phyloP scores from a whole-genome alignment of 2,888 invertebrate genomes.

The Drosophila cognata region DNA sequence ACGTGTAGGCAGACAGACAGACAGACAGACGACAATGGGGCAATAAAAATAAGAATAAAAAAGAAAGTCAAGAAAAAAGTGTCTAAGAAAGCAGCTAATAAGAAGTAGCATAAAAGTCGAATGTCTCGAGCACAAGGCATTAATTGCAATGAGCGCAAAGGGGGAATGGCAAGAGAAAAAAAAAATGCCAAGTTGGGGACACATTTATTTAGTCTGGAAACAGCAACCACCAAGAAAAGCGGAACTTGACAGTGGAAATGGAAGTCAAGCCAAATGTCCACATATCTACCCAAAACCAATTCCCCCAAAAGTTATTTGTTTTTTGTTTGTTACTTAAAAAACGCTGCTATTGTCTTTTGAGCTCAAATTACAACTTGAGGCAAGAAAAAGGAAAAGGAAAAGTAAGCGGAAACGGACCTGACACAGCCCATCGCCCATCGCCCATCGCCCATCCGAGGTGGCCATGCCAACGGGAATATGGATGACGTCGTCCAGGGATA shows the following conservation, averaged over 20 bases:
- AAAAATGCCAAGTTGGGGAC: slow-evolving; percentile 27
- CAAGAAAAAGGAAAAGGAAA: slow-evolving; percentile 46
- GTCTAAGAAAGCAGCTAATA: slow-evolving; percentile 58
- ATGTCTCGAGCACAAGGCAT: slow-evolving; percentile 67
- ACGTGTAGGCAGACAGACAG: slow-evolving; percentile 38
- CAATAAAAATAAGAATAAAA: slow-evolving; percentile 19
- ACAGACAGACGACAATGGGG: slow-evolving; percentile 35
- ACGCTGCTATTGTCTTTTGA: slow-evolving; percentile 79
- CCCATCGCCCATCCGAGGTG: slow-evolving; percentile 19
- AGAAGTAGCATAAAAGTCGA: slow-evolving; percentile 50
- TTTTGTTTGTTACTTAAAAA: slow-evolving; percentile 69
- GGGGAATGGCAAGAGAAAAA: not conserved
- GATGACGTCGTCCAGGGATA: slow-evolving; percentile 64
- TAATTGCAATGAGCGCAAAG: slow-evolving; percentile 61
- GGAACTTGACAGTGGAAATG: slow-evolving; percentile 12
- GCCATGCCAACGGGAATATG: slow-evolving; percentile 56
- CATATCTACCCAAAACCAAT: slow-evolving; percentile 50
- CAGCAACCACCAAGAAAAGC: slow-evolving; percentile 35
- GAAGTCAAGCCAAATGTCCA: slow-evolving; percentile 52
- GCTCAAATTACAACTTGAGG: slow-evolving; percentile 83
- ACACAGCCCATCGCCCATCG: slow-evolving; percentile 51
- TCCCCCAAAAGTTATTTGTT: slow-evolving; percentile 53
- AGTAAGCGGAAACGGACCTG: slow-evolving; percentile 64
- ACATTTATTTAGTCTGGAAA: slow-evolving; percentile 52
- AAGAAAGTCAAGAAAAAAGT: slow-evolving; percentile 26